Evolutionary conservation across 92 coral and sea anemone genomes (phyloP), one percentile per base, ranked within the genome.

Genomic region (Epizoanthus fatuus): DNA sequence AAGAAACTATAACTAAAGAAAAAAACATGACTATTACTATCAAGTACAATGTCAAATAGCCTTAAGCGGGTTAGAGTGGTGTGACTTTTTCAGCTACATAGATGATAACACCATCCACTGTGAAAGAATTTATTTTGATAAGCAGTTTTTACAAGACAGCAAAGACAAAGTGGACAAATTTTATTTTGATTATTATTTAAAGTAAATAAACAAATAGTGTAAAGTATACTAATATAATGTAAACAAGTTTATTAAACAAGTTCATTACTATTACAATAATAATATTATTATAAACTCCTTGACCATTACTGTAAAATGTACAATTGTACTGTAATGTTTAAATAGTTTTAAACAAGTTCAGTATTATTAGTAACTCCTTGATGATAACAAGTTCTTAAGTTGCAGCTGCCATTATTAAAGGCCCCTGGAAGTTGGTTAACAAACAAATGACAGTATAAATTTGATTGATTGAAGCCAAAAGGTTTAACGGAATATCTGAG

Each of bases 1-100:
- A 90, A 79, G 56, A 47, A 81, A 54, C 76, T 58, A 16, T 4
- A 16, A 8, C 67, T 92, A 1, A 92, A 92, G 69, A 86, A 16
- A 66, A 78, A 69, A 0, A n/a, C 87, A 90, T 67, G 35, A 15
- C 5, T 90, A 89, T 67, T 79, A 29, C 79, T 89, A 80, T 29
- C 93, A 92, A 74, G 95, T 92, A 3, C 91, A 92, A 63, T 89
- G 95, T 72, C 93, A 89, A 57, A 15, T 85, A 35, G 93, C 55
- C 9, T 79, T 92, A 39, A 15, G 91, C 4, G 95, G 93, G 12
- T 54, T 92, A 12, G 91, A 85, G 54, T 92, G 86, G 93, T 90
- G 90, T 57, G 90, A 90, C 62, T 80, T 90, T 55, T 90, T 85
- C 51, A 58, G 84, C 52, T 90, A 68, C 20, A 57, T 86, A 5